These are phyloP conservation scores for Garra rufa DNA, from an alignment of 2,113 vertebrate species.

Conservation along the genomic window DNA sequence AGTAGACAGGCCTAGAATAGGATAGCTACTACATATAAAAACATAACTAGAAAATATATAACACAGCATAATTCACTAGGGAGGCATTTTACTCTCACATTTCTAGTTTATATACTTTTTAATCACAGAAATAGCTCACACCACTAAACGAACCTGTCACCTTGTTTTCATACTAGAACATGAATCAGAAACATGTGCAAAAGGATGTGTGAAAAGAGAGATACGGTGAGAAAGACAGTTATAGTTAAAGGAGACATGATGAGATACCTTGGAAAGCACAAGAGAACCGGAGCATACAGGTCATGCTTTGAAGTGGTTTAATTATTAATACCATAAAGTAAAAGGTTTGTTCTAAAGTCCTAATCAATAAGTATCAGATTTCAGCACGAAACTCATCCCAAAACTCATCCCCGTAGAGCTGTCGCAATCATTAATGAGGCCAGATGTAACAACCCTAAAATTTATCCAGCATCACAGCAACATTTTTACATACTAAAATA, in stretches of 20 bases:
- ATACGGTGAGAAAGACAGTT: constrained; percentile 9
- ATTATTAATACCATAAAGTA: neutral
- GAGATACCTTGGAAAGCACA: neutral
- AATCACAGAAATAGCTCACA: neutral
- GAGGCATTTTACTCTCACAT: neutral
- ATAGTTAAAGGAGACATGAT: neutral
- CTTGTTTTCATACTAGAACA: constrained; percentile 4
- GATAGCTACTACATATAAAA: neutral
- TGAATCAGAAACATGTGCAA: constrained; percentile 53
- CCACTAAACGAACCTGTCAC: neutral
- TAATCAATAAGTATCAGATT: neutral
- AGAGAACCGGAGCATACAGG: neutral
- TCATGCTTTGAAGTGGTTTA: neutral
- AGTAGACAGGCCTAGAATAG: neutral
- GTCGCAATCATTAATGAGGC: neutral
- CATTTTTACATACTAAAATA: too few species aligned
- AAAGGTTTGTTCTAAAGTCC: neutral
- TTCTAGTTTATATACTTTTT: neutral
- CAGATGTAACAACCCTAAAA: neutral
- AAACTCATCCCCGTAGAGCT: neutral
- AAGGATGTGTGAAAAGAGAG: constrained; percentile 61
- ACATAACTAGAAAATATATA: neutral
- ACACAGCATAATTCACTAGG: neutral
- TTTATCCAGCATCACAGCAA: neutral
- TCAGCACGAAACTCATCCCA: neutral